Percentiles rank a stretch among this genome's conserved stretches.
These are phyloP conservation scores for Neolamprologus devosi DNA, from an alignment of 2,113 vertebrate species.

Conservation along the genomic window DNA sequence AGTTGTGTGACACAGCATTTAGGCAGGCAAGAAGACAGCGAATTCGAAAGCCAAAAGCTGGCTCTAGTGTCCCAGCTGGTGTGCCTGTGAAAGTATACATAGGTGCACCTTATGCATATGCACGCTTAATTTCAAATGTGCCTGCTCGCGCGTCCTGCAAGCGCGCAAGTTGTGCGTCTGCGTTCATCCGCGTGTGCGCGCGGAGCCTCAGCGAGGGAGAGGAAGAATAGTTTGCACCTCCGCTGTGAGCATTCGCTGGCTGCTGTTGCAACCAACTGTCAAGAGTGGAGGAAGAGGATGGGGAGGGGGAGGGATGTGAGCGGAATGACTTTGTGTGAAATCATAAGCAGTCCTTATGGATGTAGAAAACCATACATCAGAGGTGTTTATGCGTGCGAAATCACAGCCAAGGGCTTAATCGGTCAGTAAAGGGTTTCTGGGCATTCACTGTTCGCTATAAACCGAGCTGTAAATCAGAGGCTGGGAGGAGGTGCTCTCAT, in stretches of 20 bases:
- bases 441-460: background rate
- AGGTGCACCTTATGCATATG: background rate
- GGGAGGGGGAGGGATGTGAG: background rate
- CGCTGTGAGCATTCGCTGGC: slow-evolving; percentile 1
- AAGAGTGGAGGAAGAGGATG: background rate
- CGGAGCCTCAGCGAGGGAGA: slow-evolving; percentile 1
- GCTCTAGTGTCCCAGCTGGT: slow-evolving; percentile 28
- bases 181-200: background rate
- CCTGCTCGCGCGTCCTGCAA: background rate
- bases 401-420: slow-evolving; percentile 23
- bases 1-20: slow-evolving; percentile 22
- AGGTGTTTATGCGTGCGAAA: slow-evolving; percentile 20
- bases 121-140: background rate
- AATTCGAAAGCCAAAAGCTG: slow-evolving; percentile 28
- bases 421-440: background rate
- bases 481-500: background rate
- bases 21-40: background rate
- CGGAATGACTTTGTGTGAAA: slow-evolving; percentile 25
- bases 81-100: background rate
- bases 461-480: background rate
- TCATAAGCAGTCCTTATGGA: slow-evolving; percentile 18
- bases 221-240: slow-evolving; percentile 26
- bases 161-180: background rate
- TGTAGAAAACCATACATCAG: slow-evolving; percentile 24
- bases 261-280: slow-evolving; percentile 44